Evolutionary conservation across 2,797 vertebrate genomes (phyloP).

Genomic region (Pseudotriccus pelzelni): DNA sequence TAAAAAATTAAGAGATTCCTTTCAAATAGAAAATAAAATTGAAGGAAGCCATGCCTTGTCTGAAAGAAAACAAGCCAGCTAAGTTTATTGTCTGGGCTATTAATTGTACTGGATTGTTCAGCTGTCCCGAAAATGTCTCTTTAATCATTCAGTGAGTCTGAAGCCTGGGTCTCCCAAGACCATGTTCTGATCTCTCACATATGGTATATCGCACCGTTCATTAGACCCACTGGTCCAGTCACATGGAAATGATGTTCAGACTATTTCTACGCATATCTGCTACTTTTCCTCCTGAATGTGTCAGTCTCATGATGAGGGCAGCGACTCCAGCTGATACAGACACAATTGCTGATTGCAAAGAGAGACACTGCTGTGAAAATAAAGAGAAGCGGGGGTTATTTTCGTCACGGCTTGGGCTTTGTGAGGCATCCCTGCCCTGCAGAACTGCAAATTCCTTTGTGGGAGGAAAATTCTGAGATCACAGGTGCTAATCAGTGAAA

Average conservation of each 20-base stretch:
- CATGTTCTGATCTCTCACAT: slow-evolving; percentile 6
- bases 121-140: slow-evolving; percentile 11
- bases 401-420: fast-evolving
- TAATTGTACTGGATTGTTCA: slow-evolving; percentile 20
- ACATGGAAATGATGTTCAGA: slow-evolving; percentile 32
- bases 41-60: background rate
- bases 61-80: background rate
- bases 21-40: slow-evolving; percentile 7
- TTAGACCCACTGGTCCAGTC: slow-evolving; percentile 19
- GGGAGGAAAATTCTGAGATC: background rate
- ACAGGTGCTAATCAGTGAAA: background rate
- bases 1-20: background rate
- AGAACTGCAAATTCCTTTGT: background rate
- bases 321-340: slow-evolving; percentile 30
- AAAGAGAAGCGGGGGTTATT: background rate
- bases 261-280: background rate
- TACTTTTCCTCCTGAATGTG: slow-evolving; percentile 37
- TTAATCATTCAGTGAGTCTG: slow-evolving; percentile 14
- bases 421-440: background rate
- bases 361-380: background rate
- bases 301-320: slow-evolving; percentile 32
- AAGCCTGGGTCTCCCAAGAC: background rate
- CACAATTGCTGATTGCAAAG: slow-evolving; percentile 40
- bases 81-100: background rate
- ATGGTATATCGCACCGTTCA: background rate